Base-by-base conservation (phyloP, 1,140 invertebrate species). In the Ceratina japonica region DNA sequence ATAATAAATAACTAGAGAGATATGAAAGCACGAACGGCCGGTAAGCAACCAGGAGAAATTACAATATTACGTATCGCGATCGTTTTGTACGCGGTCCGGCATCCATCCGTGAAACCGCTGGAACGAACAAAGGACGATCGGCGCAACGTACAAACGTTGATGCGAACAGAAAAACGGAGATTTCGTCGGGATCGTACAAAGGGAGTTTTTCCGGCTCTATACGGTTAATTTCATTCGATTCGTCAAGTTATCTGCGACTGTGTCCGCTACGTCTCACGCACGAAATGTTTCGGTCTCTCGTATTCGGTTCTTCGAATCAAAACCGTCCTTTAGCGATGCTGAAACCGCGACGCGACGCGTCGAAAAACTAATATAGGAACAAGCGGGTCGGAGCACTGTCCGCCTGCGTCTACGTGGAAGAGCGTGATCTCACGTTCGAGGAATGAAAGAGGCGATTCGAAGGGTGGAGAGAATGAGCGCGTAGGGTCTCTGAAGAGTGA, bases 281-380 rank as follows among this genome's bases (percentile, higher is more conserved):
- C 3, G 8, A n/a, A 18, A 18, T 18, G 16, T 24, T 31, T 20
- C 37, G 20, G 18, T 58, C 8, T 58, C 18, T 58, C 18, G 49
- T 52, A 24, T 37, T 56, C 22, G 64, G 22, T 68, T 75, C 22
- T 51, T 16, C 16, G 22, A 75, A 49, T 44, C 22, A 59, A 56
- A 75, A 69, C 74, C 74, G 74, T 75, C 74, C 74, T 56, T 59
- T 44, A 44, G 59, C 15, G 22, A 18, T 37, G 31, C n/a, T n/a
- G 37, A 31, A 31, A 31, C 27, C 63, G 64, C 22, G 15, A 66
- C 20, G 10, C 13, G 3, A 54, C 68, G 70, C 20, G 22, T 24
- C 74, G 37, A n/a, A 54, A 24, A 64, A 75, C 16, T 27, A 65
- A 12, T 18, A 12, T 44, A 44, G 37, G 3, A 75, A 59, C 56